Percentiles rank a stretch among this genome's conserved stretches.
Evolutionary conservation across 2,113 vertebrate genomes (phyloP).

Genomic region (Rhinolophus sinicus): DNA sequence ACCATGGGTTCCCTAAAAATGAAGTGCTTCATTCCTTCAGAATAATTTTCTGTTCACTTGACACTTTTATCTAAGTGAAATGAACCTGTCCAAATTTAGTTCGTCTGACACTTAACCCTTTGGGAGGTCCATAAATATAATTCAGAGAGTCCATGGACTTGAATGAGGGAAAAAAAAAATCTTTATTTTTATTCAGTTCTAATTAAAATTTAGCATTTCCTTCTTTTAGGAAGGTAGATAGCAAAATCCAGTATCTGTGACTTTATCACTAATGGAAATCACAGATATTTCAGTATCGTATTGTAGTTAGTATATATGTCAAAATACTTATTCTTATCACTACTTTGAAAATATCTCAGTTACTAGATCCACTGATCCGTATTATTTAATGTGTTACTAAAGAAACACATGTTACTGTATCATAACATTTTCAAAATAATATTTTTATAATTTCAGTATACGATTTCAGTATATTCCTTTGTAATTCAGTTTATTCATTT

Average conservation of each 20-base stretch:
- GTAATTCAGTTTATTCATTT: neutral
- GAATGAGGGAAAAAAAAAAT: neutral
- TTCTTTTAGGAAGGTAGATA: neutral
- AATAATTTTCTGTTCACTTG: neutral
- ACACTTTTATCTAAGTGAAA: neutral
- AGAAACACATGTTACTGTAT: neutral
- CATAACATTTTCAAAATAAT: neutral
- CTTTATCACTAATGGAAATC: neutral
- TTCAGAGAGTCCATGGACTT: neutral
- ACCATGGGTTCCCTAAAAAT: neutral
- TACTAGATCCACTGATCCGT: neutral
- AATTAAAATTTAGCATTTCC: neutral
- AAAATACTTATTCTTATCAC: neutral
- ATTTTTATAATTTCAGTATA: neutral
- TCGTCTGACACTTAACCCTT: neutral
- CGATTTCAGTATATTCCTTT: neutral
- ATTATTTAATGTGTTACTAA: conserved; percentile 18
- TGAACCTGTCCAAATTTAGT: neutral
- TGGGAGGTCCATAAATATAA: neutral
- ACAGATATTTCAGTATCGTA: neutral
- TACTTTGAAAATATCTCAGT: neutral
- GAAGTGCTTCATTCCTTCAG: neutral
- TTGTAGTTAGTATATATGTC: neutral
- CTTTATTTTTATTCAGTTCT: neutral
- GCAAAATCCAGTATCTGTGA: neutral